A percentile compares a stretch with the other conserved stretches of the same genome.
Evolutionary conservation across 2,888 invertebrate species (phyloP).

Genomic region (Watsonalla binaria): DNA sequence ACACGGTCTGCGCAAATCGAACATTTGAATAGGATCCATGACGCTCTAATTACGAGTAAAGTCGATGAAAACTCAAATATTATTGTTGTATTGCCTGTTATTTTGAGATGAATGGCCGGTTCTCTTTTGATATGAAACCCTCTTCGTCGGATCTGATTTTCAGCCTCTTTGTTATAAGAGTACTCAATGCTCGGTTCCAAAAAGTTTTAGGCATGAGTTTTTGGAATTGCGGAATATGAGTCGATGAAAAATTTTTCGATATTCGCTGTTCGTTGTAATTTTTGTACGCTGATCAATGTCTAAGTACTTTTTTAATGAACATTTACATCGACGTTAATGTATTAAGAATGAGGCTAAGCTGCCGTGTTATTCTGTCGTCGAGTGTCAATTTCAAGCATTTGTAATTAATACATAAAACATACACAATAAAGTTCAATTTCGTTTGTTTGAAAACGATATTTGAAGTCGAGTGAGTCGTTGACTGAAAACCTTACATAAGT

Average conservation of each 20-base stretch:
- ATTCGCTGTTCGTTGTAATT: not conserved
- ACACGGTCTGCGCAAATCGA: slow-evolving; percentile 1
- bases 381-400: no score
- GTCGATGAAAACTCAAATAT: slow-evolving; percentile 2
- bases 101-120: not conserved
- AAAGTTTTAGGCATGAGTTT: not conserved
- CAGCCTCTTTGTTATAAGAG: not conserved
- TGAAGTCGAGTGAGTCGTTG: no score
- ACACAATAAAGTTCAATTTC: no score
- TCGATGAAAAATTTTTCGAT: not conserved
- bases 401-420: no score
- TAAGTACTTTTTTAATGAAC: no score
- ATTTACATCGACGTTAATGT: no score
- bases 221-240: not conserved
- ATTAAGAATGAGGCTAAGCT: no score
- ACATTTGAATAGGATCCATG: slow-evolving; percentile 5
- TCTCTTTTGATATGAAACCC: not conserved
- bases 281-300: no score
- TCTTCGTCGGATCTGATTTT: not conserved
- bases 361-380: no score
- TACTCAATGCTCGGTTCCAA: not conserved
- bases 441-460: no score
- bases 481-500: no score
- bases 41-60: slow-evolving; percentile 5
- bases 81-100: not conserved